Evolutionary conservation across 2,888 invertebrate species (phyloP), one percentile per base, ranked within the genome.

Genomic region (Monochamus alternatus): DNA sequence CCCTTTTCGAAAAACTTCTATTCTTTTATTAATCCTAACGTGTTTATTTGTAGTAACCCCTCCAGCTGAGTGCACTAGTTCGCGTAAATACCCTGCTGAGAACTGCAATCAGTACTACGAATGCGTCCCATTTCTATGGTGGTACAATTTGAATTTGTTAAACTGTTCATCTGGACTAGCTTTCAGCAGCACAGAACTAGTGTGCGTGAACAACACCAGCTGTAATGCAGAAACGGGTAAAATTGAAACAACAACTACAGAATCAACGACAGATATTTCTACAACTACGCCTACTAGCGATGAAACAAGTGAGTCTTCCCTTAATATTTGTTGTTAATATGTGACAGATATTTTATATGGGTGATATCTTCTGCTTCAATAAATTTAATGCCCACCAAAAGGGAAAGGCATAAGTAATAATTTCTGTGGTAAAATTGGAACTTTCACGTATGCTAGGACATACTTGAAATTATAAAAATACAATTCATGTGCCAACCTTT

Each of bases 131-230:
- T 59, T 72, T 9, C 0, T 70, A 5, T 80, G 79, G 78, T 77
- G 75, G 59, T 80, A 80, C 68, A 73, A 79, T 14, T 69, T 78
- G 7, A 74, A 73, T 5, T 10, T 59, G 22, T 12, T 8, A 5
- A 14, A 55, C 5, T 68, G 68, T 38, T 9, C 58, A 9, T 14
- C 59, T 12, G 68, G 68, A 44, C 38, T 59, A 59, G 44, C 44
- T 30, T 69, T 69, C 30, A 31, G 22, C 38, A 60, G 47, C 58
- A 44, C 47, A 47, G 7, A 59, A 12, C 12, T 60, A 10, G 14
- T 22, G n/a, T 68, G 59, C 22, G 47, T 59, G 9, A 22, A 10
- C 5, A 22, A 69, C 14, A 55, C n/a, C 43, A 59, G 44, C 14
- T 67, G 66, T 14, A 32, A 12, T 9, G 14, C 14, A 10, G 14